phyloP scores from a whole-genome alignment of 2,797 vertebrate genomes.

The Columba guinea region DNA sequence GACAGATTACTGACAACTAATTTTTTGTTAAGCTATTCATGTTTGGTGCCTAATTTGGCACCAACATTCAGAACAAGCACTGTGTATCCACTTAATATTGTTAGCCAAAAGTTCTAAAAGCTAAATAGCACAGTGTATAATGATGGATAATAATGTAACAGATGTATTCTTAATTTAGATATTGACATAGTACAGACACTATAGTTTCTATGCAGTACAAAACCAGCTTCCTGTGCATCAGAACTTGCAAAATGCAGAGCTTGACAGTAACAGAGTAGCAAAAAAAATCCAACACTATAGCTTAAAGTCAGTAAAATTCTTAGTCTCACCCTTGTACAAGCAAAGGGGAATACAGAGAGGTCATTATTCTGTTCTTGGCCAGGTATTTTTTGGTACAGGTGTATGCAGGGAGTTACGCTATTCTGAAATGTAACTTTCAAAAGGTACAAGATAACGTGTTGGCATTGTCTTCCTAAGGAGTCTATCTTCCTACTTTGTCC shows the following conservation, averaged over 20 bases:
- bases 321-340: background rate
- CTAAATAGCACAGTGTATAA: background rate
- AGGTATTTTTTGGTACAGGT: background rate
- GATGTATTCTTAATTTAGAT: background rate
- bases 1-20: background rate
- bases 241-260: background rate
- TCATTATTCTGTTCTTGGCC: background rate
- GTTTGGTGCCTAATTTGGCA: background rate
- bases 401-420: background rate
- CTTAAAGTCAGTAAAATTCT: background rate
- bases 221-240: background rate
- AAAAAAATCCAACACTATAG: background rate
- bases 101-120: background rate
- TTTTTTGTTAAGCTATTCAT: background rate
- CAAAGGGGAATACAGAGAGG: background rate
- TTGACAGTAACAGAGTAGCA: background rate
- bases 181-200: background rate
- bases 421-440: background rate
- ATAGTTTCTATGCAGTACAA: background rate
- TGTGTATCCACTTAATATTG: background rate
- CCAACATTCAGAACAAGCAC: background rate
- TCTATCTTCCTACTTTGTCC: background rate
- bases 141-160: background rate
- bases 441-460: background rate
- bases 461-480: background rate